These are phyloP conservation scores for Hirtodrosophila histrioides DNA, from an alignment of 2,888 invertebrate species.

Conservation along the genomic window DNA sequence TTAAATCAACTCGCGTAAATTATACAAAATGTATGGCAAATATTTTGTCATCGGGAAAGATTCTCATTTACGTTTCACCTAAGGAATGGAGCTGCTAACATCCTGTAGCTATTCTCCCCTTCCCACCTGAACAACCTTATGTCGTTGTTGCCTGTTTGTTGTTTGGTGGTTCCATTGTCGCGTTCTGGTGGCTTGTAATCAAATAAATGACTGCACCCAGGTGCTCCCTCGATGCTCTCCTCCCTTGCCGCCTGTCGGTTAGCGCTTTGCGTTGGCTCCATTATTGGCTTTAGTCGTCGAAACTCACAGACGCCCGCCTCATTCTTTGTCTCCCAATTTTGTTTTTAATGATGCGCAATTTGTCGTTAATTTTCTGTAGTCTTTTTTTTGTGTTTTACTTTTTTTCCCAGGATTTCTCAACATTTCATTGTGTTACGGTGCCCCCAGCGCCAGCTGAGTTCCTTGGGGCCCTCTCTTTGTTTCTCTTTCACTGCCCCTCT, in stretches of 20 bases:
- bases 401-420: conserved; percentile 44
- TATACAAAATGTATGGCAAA: conserved; percentile 45
- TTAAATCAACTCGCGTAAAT: conserved; percentile 53
- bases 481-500: neutral
- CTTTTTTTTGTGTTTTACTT: conserved; percentile 67
- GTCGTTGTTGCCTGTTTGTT: conserved; percentile 23
- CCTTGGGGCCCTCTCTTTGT: conserved; percentile 7
- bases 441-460: conserved; percentile 45
- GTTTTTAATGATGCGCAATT: conserved; percentile 79
- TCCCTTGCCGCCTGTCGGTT: conserved; percentile 11
- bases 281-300: conserved; percentile 58
- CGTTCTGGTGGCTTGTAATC: conserved; percentile 63
- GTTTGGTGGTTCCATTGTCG: conserved; percentile 42
- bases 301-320: neutral
- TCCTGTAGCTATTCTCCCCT: neutral
- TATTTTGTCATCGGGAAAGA: conserved; percentile 41
- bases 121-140: neutral
- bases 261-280: conserved; percentile 46
- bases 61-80: conserved; percentile 22
- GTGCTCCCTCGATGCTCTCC: conserved; percentile 35
- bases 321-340: conserved; percentile 12
- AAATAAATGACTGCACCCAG: conserved; percentile 74
- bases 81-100: conserved; percentile 27
- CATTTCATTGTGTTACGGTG: conserved; percentile 21
- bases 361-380: conserved; percentile 77